Conservation (phyloP, 1,140 invertebrate genomes). For the Scaptomyza graminum region DNA sequence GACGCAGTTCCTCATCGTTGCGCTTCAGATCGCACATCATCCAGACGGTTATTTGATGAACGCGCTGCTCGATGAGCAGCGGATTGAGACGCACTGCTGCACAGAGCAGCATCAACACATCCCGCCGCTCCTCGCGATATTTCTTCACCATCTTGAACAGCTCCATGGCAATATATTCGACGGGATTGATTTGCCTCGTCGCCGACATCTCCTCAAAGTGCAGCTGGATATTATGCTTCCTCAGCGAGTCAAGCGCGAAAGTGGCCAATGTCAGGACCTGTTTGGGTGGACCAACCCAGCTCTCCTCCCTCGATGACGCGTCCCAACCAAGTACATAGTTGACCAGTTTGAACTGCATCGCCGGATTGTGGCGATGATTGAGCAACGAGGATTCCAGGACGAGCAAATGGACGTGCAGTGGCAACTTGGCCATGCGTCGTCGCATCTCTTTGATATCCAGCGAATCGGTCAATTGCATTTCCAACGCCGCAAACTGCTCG, state of each 20-base stretch:
- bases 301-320: too few species aligned
- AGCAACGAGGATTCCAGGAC: conserved; percentile 37
- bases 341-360: neutral
- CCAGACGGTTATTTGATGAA: conserved; percentile 72
- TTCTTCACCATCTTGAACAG: conserved; percentile 19
- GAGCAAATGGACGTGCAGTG: conserved; percentile 45
- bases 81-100: conserved; percentile 71
- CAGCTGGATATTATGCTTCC: conserved; percentile 61
- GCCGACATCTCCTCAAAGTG: conserved; percentile 41
- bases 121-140: conserved; percentile 6
- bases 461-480: conserved; percentile 33
- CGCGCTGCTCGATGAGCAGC: conserved; percentile 66
- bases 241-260: conserved; percentile 55
- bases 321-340: neutral
- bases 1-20: conserved; percentile 25
- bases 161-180: too few species aligned
- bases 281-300: neutral
- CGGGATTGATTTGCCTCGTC: neutral
- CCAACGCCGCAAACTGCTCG: conserved; percentile 58
- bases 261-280: conserved; percentile 21
- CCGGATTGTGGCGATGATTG: conserved; percentile 26
- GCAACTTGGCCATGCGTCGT: conserved; percentile 4
- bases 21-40: conserved; percentile 55
- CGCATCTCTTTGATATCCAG: neutral
- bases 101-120: conserved; percentile 60